Evolutionary conservation across 2,888 invertebrate genomes (phyloP).

Genomic region (Tetheella fluctuosa): DNA sequence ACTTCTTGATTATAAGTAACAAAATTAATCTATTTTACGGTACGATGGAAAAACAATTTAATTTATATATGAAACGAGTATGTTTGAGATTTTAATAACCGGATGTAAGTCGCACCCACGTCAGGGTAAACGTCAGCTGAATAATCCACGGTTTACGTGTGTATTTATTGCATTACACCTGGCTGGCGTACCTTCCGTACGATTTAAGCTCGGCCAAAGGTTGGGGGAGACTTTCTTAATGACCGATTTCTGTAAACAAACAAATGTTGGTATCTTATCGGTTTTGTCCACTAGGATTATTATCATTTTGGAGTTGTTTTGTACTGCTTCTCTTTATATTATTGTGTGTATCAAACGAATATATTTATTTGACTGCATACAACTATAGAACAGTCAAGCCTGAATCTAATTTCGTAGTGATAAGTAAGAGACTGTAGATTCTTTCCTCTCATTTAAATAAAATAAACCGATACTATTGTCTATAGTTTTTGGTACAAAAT

Average conservation of each 20-base stretch:
- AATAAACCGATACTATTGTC: no score
- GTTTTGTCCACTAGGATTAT: not conserved
- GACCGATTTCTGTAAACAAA: not conserved
- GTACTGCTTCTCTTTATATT: no score
- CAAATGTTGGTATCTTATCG: not conserved
- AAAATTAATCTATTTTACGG: no score
- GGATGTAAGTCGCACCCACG: constrained; percentile 51
- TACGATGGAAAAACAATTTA: not conserved
- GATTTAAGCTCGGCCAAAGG: not conserved
- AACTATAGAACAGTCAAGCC: no score
- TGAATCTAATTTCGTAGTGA: no score
- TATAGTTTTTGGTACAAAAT: not conserved
- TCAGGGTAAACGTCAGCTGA: constrained; percentile 56
- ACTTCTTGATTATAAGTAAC: no score
- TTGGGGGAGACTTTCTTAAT: not conserved
- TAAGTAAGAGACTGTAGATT: no score
- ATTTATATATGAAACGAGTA: not conserved
- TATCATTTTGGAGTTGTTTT: no score
- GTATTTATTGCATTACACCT: constrained; percentile 39
- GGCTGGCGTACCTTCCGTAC: constrained; percentile 14
- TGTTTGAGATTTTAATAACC: constrained; percentile 15
- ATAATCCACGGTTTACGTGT: constrained; percentile 52
- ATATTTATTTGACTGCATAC: no score
- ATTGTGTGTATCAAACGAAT: no score
- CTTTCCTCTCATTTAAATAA: no score